Evolutionary conservation across 2,113 vertebrate genomes (phyloP), one percentile per base, ranked within the genome.

Genomic region (Caracal caracal): DNA sequence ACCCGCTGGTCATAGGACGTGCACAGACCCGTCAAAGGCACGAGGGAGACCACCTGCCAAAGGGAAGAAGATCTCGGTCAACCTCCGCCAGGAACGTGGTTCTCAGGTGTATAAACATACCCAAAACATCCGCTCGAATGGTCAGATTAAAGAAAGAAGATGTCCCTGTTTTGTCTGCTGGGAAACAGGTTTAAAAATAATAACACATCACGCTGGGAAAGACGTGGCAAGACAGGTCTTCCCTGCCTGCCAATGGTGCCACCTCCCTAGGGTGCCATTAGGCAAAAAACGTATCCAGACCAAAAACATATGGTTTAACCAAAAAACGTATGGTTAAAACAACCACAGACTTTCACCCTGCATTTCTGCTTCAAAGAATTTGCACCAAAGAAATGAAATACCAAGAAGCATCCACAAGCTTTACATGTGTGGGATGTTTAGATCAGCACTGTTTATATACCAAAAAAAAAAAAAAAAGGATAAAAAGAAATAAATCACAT

Each of bases 1-100:
- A 95, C 88, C 8, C 75, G 96, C 97, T 88, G 68, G 95, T 97
- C 90, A 75, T 89, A 97, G 95, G 93, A 85, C 75, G 19, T 5
- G 70, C 35, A 78, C 61, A 17, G 53, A 79, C 93, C 88, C 56
- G 75, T 66, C 93, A 88, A 81, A 78, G 91, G 92, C 68, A 6
- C 3, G 63, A 40, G 28, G 35, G 84, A 70, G 92, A 75, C 5
- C 28, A 35, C 9, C 35, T 68, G 95, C 96, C 86, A 75, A 43
- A 75, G 76, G 22, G 1, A 1, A 2, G 4, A 71, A 49, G 85
- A 87, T n/a, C 40, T 93, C 83, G 19, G 0, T 51, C 91, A 63
- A 94, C 75, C 40, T 40, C 66, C 37, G 83, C 37, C 71, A 4
- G 59, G 40, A 68, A 37, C 13, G 11, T 1, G 33, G 15, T 24